A percentile compares a stretch with the other conserved stretches of the same genome.
Evolutionary conservation across 2,113 vertebrate species (phyloP).

Genomic region (Forbesichthys agassizii): DNA sequence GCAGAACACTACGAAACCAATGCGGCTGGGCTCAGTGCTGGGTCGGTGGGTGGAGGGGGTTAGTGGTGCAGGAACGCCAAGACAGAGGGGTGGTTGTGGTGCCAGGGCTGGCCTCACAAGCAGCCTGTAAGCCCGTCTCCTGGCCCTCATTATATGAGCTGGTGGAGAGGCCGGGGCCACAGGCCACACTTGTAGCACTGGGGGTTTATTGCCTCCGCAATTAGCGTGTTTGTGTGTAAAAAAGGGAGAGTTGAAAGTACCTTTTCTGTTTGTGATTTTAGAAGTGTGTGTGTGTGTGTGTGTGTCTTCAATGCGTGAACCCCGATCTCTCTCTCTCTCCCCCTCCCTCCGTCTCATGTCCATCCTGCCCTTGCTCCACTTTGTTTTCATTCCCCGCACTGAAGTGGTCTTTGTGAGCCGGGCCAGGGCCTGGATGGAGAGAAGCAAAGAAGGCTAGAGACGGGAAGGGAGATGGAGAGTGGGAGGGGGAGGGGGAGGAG

Average conservation of each 20-base stretch:
- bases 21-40: background rate
- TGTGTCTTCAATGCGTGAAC: slow-evolving; percentile 20
- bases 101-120: slow-evolving; percentile 9
- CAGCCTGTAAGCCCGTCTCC: slow-evolving; percentile 23
- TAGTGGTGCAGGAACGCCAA: slow-evolving; percentile 29
- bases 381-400: slow-evolving; percentile 71
- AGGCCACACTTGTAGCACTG: slow-evolving; percentile 39
- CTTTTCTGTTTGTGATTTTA: background rate
- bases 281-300: slow-evolving; percentile 22
- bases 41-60: slow-evolving; percentile 2
- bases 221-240: slow-evolving; percentile 39
- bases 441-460: slow-evolving; percentile 46
- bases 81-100: slow-evolving; percentile 9
- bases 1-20: no score
- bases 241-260: slow-evolving; percentile 43
- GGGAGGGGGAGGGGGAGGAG: slow-evolving; percentile 19
- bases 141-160: slow-evolving; percentile 17
- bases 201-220: slow-evolving; percentile 46
- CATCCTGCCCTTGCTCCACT: slow-evolving; percentile 48
- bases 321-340: slow-evolving; percentile 25
- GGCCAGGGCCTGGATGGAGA: slow-evolving; percentile 62
- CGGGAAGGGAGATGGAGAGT: background rate
- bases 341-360: slow-evolving; percentile 3
- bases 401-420: slow-evolving; percentile 83
- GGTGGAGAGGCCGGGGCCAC: slow-evolving; percentile 33